Conservation (phyloP, 2,888 invertebrate species). For the Ecdyonurus torrentis region DNA sequence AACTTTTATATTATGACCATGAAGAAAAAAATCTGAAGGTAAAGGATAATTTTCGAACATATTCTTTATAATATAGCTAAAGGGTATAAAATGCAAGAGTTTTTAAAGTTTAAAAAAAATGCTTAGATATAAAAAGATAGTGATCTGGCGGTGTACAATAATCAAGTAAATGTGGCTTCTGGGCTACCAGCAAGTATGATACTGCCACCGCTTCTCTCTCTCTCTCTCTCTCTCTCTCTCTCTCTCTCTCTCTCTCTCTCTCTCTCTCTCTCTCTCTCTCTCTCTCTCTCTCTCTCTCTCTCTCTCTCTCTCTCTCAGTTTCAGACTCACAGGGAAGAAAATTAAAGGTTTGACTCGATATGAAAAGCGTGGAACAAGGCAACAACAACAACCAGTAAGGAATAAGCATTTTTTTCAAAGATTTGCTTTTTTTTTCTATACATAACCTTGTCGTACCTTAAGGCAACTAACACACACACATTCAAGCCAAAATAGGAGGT, state of each 20-base stretch:
- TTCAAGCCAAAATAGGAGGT: background rate
- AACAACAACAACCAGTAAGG: background rate
- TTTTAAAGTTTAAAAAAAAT: background rate
- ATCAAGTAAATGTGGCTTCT: background rate
- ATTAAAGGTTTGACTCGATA: background rate
- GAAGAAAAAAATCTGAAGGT: background rate
- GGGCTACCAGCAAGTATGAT: background rate
- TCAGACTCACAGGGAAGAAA: no score
- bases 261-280: background rate
- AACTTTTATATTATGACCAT: background rate
- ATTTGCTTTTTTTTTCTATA: background rate
- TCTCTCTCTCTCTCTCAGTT: conserved; percentile 3
- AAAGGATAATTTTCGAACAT: background rate
- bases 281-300: background rate
- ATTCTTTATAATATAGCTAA: background rate
- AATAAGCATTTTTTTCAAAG: background rate
- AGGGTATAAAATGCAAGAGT: background rate
- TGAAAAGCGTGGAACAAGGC: background rate
- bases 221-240: no score
- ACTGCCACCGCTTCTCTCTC: background rate
- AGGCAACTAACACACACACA: background rate
- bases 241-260: no score
- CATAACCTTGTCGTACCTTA: background rate
- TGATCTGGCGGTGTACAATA: background rate
- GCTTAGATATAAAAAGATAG: background rate